Evolutionary conservation across 2,888 invertebrate genomes (phyloP).

Genomic region (Asteroscopus sphinx): DNA sequence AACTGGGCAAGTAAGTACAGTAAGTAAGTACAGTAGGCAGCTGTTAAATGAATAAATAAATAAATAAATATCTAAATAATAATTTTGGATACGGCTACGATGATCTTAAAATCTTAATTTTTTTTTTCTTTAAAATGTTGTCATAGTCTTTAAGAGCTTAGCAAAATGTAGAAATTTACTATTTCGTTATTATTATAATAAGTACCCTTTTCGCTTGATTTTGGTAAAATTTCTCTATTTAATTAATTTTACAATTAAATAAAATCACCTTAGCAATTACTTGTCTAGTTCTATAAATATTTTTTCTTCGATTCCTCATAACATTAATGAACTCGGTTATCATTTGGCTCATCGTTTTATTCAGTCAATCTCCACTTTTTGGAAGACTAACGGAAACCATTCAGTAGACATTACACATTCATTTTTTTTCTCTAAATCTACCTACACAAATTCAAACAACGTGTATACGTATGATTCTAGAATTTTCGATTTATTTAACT

Average conservation of each 20-base stretch:
- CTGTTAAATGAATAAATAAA: too few relatives aligned
- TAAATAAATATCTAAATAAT: conserved; percentile 19
- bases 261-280: conserved; percentile 60
- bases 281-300: conserved; percentile 62
- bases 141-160: conserved; percentile 67
- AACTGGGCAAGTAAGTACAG: too few relatives aligned
- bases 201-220: conserved; percentile 75
- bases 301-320: conserved; percentile 69
- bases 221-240: conserved; percentile 68
- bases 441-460: conserved; percentile 71
- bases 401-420: conserved; percentile 59
- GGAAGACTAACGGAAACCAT: conserved; percentile 81
- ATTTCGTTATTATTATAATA: conserved; percentile 65
- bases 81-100: conserved; percentile 42
- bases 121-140: conserved; percentile 56
- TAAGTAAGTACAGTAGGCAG: too few relatives aligned
- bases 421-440: conserved; percentile 62
- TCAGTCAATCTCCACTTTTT: conserved; percentile 82
- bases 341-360: conserved; percentile 75
- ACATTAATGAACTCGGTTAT: conserved; percentile 77
- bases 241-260: conserved; percentile 54
- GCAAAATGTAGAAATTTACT: conserved; percentile 70
- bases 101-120: conserved; percentile 53
- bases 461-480: conserved; percentile 74
- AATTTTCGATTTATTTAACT: conserved; percentile 40